Conservation (phyloP, 1,140 invertebrate species). For the Papilio machaon region DNA sequence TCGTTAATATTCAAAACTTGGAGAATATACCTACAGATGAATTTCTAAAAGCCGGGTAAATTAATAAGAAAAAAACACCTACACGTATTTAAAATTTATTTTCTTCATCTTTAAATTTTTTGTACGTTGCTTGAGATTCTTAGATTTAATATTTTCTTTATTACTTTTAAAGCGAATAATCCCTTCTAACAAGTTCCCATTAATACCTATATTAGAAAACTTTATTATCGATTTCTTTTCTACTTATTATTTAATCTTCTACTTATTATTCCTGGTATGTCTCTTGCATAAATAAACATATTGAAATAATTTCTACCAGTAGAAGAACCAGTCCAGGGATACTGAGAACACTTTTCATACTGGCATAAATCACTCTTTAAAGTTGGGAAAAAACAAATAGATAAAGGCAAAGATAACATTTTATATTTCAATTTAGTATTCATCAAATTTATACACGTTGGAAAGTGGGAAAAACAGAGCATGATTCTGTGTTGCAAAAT, state of each 20-base stretch:
- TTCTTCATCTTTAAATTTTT: not conserved
- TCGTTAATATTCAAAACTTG: slow-evolving; percentile 64
- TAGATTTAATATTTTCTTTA: too few species aligned
- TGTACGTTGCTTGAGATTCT: too few species aligned
- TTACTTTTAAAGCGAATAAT: too few species aligned
- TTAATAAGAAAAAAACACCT: slow-evolving; percentile 10
- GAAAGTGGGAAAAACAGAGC: slow-evolving; percentile 50
- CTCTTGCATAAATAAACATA: too few species aligned
- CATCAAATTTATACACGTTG: slow-evolving; percentile 64
- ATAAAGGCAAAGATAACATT: not conserved
- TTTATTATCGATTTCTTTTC: too few species aligned
- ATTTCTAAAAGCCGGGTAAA: slow-evolving; percentile 56
- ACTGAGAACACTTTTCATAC: too few species aligned
- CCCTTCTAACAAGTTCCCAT: too few species aligned
- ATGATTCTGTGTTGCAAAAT: slow-evolving; percentile 46
- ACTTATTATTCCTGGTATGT: too few species aligned
- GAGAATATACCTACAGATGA: slow-evolving; percentile 56
- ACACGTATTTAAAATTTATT: not conserved
- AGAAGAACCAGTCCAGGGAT: too few species aligned
- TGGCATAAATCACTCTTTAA: not conserved
- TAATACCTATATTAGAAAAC: too few species aligned
- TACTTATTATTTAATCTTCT: too few species aligned
- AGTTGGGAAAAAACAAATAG: not conserved
- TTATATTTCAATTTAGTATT: slow-evolving; percentile 51
- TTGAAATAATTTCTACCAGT: too few species aligned